Percentiles rank a stretch among this genome's conserved stretches.
phyloP scores from a whole-genome alignment of 2,113 vertebrate genomes.

The Gobius niger region DNA sequence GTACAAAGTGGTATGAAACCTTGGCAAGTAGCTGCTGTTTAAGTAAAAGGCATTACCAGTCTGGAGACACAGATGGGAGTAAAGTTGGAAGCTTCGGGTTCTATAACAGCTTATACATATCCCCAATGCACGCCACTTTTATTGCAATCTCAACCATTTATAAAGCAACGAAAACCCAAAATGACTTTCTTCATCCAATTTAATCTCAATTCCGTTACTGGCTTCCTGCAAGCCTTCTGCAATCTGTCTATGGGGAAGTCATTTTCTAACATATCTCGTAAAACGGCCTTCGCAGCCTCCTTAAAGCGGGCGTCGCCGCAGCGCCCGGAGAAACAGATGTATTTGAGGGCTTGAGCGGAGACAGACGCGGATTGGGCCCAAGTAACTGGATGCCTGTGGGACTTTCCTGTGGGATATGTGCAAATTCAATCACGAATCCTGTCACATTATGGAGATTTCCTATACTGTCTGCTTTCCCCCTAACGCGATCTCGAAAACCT shows the following conservation, averaged over 20 bases:
- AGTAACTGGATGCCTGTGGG: constrained; percentile 47
- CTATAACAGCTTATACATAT: not conserved
- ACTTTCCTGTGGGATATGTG: constrained; percentile 31
- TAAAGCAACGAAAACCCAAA: too few species aligned
- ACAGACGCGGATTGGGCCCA: constrained; percentile 18
- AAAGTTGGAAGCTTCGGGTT: not conserved
- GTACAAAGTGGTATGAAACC: too few species aligned
- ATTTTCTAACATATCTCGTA: not conserved
- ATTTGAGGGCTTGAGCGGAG: constrained; percentile 33
- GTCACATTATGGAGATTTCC: constrained; percentile 12
- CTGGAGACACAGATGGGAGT: not conserved
- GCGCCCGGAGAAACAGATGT: constrained; percentile 56
- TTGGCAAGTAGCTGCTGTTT: too few species aligned
- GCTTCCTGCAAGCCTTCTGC: not conserved
- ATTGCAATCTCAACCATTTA: not conserved
- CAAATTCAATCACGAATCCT: constrained; percentile 38
- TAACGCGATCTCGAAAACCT: constrained; percentile 17
- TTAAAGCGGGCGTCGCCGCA: constrained; percentile 29
- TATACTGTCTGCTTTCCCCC: not conserved
- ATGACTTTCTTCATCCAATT: not conserved
- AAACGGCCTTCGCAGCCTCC: not conserved
- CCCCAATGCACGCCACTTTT: not conserved
- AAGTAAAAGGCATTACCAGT: not conserved
- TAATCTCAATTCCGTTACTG: not conserved
- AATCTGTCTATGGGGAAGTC: not conserved